These are phyloP conservation scores for Meteorus colon DNA, from an alignment of 2,888 invertebrate genomes.

Conservation along the genomic window DNA sequence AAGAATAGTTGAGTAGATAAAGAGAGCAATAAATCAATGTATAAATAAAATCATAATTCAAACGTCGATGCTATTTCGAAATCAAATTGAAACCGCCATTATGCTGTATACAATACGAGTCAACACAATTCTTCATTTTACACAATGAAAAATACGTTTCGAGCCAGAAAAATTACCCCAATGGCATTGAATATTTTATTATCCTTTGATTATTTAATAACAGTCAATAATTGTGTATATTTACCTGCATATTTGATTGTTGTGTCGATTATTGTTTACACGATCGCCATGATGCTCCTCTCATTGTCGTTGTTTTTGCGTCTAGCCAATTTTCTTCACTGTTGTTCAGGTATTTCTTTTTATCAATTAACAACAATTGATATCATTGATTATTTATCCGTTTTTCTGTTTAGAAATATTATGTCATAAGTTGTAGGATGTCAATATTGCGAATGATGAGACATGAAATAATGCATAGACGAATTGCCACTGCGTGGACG, in stretches of 20 bases:
- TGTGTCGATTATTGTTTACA: constrained; percentile 7
- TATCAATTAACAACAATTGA: constrained; percentile 16
- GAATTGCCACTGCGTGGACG: constrained; percentile 39
- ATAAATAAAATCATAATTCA: background rate
- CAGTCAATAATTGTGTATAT: background rate
- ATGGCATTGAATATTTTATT: background rate
- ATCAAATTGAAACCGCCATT: background rate
- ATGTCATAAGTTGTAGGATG: constrained; percentile 7
- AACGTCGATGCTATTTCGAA: background rate
- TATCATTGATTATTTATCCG: background rate
- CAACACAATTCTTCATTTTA: background rate
- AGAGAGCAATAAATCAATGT: no score
- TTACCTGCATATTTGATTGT: background rate
- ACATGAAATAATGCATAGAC: constrained; percentile 30
- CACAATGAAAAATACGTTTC: background rate
- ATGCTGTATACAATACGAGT: background rate
- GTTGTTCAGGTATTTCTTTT: constrained; percentile 27
- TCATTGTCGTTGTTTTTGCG: constrained; percentile 18
- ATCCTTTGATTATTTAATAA: background rate
- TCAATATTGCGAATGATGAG: constrained; percentile 34
- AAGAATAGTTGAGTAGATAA: no score
- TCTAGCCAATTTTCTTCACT: constrained; percentile 37
- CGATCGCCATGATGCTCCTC: constrained; percentile 42
- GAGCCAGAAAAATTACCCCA: background rate
- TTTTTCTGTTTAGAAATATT: background rate